A percentile compares a stretch with the other conserved stretches of the same genome.
Evolutionary conservation across 2,888 invertebrate species (phyloP).

Genomic region (Athalia rosae): DNA sequence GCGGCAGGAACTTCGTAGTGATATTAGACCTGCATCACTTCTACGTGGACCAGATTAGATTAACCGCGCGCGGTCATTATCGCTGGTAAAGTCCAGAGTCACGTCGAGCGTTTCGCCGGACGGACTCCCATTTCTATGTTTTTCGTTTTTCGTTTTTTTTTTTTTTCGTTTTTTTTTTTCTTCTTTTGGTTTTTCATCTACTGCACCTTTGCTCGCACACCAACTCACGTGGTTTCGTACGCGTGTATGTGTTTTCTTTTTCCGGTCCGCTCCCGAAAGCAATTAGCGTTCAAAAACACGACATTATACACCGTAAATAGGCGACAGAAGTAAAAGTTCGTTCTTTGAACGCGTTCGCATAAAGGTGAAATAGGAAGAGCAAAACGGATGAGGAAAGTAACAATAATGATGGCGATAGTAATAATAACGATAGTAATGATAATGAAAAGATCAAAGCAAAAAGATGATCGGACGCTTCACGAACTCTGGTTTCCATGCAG

Average conservation of each 20-base stretch:
- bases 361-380: too few relatives aligned
- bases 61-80: constrained; percentile 53
- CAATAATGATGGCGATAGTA: too few relatives aligned
- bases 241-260: not conserved
- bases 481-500: too few relatives aligned
- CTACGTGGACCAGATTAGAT: constrained; percentile 58
- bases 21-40: constrained; percentile 11
- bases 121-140: constrained; percentile 12
- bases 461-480: too few relatives aligned
- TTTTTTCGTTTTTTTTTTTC: constrained; percentile 37
- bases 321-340: constrained; percentile 37
- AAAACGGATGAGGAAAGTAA: too few relatives aligned
- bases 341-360: not conserved
- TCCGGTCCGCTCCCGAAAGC: constrained; percentile 20
- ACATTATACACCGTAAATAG: constrained; percentile 3
- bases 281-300: constrained; percentile 33
- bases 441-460: too few relatives aligned
- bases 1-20: not conserved
- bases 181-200: constrained; percentile 26
- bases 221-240: not conserved
- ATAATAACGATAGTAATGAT: too few relatives aligned
- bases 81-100: constrained; percentile 38
- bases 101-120: constrained; percentile 3
- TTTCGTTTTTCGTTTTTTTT: constrained; percentile 35
- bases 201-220: not conserved